Evolutionary conservation across 92 coral and sea anemone species (phyloP), one percentile per base, ranked within the genome.

Genomic region (Micromussa lordhowensis): DNA sequence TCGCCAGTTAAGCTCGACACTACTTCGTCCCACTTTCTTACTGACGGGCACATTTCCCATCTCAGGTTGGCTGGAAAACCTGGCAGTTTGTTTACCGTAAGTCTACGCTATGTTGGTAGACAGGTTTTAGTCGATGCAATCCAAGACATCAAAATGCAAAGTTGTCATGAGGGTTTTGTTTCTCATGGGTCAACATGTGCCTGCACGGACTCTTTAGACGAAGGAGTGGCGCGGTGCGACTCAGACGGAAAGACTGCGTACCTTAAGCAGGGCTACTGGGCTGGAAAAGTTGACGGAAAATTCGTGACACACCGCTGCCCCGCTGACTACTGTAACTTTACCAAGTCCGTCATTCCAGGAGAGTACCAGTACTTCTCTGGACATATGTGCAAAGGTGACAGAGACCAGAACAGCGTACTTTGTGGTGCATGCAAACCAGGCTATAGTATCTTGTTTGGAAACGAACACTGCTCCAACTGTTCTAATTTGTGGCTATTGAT

Each of bases 251-350:
- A 73, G 78, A 73, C 78, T 19, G 18, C 36, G 36, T 73, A 85
- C 77, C 21, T 98, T 4, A 93, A 92, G 38, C 88, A 90, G 51
- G 98, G 99, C 2, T 98, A 94, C 82, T 98, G 99, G 99, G 99
- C 95, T 0, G 99, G 99, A 1, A 84, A 57, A 35, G 96, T 92
- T 16, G 28, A 54, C 38, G 82, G 58, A 7, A 49, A 53, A 15
- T 94, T 98, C 74, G 75, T 75, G 11, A 96, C 99, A 36, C 63
- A 94, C 34, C 79, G 81, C 31, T 98, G 99, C 54, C 99, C 98
- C 17, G 83, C 90, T 22, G 85, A 76, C 1, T 98, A 94, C 80
- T 98, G 99, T 29, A 76, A 85, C 59, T 88, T 8, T n/a, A 58
- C 18, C 34, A 29, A 22, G 83, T 22, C 31, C 44, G 48, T 59